phyloP scores from a whole-genome alignment of 1,140 invertebrate species.

The Contarinia nasturtii region DNA sequence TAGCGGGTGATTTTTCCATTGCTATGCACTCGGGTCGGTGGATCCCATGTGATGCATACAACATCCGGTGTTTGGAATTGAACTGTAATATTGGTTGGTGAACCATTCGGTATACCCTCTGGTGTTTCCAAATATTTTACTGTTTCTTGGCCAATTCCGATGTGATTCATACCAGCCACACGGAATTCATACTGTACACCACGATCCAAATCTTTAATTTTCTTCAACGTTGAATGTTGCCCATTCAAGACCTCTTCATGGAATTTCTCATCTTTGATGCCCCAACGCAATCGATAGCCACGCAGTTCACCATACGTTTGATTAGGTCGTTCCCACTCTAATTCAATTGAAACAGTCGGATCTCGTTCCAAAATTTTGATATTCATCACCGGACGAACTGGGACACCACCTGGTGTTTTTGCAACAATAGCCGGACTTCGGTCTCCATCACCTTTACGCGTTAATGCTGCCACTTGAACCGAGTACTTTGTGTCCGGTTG shows the following conservation, averaged over 20 bases:
- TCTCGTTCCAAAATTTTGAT: constrained; percentile 68
- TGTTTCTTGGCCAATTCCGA: constrained; percentile 83
- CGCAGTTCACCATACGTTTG: constrained; percentile 73
- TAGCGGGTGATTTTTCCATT: constrained; percentile 90
- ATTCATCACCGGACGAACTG: constrained; percentile 64
- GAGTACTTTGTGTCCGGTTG: constrained; percentile 85
- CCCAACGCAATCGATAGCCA: constrained; percentile 73
- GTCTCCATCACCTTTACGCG: constrained; percentile 85
- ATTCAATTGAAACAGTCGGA: constrained; percentile 64
- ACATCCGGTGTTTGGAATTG: constrained; percentile 83
- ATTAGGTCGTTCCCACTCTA: constrained; percentile 76
- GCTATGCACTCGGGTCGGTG: constrained; percentile 63
- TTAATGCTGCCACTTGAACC: constrained; percentile 84
- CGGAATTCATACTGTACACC: constrained; percentile 91
- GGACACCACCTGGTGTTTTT: constrained; percentile 83
- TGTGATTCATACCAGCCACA: constrained; percentile 76
- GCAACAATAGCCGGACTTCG: constrained; percentile 63
- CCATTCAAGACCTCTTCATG: constrained; percentile 45
- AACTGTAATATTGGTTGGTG: constrained; percentile 63
- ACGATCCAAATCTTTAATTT: constrained; percentile 53
- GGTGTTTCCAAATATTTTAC: constrained; percentile 76
- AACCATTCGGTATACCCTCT: constrained; percentile 70
- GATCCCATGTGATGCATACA: constrained; percentile 81
- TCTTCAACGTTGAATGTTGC: constrained; percentile 34
- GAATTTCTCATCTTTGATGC: constrained; percentile 59